Base-by-base conservation (phyloP, 2,888 invertebrate species). In the Tinea pellionella region DNA sequence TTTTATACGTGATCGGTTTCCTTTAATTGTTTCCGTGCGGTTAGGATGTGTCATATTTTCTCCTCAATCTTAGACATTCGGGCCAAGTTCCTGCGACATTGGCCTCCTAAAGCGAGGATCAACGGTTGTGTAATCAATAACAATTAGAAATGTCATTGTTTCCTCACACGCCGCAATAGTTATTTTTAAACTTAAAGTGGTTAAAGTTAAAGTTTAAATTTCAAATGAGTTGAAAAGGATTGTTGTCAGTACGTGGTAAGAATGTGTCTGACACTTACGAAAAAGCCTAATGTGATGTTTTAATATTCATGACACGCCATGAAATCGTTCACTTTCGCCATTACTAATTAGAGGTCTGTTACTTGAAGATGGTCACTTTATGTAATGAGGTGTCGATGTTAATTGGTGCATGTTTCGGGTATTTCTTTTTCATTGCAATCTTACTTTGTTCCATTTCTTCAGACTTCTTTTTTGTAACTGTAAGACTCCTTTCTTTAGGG, bases 101-200 rank as follows among this genome's bases (percentile, higher is more conserved):
- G 86, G 82, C 82, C 82, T 72, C 78, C 66, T 78, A 73, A 66
- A 69, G 71, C 73, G 75, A 76, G 72, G 76, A 78, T 80, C 77
- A 72, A 71, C 67, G 72, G 68, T 87, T 80, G 81, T 71, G 79
- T 80, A 82, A 86, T 68, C 66, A 67, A 66, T 68, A 69, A 74
- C 80, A 82, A 81, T 84, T 85, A 84, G 81, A 75, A 75, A 70
- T 74, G 79, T 75, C 83, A 83, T 84, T 85, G 86, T 81, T 53
- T 53, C 9, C 24, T n/a, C 11, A 16, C 8, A 47, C 47, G 9
- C 24, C 4, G 18, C 53, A 24, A 1, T 12, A 1, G 24, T 24
- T 24, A 53, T 12, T 24, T 24, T 53, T 47, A 2, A 9, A 47
- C 47, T 47, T 15, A 24, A 2, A 24, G 1, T 24, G 18, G 8